Evolutionary conservation across 2,797 vertebrate species (phyloP), one percentile per base, ranked within the genome.

Genomic region (Karalla daura): DNA sequence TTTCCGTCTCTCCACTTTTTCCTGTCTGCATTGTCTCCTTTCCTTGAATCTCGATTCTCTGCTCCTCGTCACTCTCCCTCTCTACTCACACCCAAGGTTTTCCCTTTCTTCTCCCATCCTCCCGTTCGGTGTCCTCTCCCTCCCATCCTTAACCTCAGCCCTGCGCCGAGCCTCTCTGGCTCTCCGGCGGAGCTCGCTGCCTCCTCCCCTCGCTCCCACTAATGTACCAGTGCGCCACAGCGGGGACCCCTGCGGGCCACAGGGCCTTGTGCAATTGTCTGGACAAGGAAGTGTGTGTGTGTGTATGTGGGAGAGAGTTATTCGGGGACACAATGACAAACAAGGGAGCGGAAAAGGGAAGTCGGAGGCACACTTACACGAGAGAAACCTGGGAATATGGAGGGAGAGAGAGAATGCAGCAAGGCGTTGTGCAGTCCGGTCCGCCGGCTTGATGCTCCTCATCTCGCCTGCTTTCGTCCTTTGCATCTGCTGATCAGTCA

Each of bases 361-460:
- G n/a, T n/a, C n/a, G n/a, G n/a, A n/a, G n/a, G n/a, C n/a, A n/a
- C n/a, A n/a, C n/a, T n/a, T n/a, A n/a, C n/a, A n/a, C n/a, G n/a
- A n/a, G n/a, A n/a, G n/a, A n/a, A n/a, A n/a, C n/a, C n/a, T n/a
- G n/a, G n/a, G n/a, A 30, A 7, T 30, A 69, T 52, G 43, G 18
- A 7, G 35, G 33, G 10, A 40, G 49, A 20, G 3, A 59, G 55
- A 75, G 27, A 44, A 74, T 54, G 20, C n/a, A 40, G 8, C 37
- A 18, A 17, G 36, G 6, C 12, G 13, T 5, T 36, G 2, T 2
- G n/a, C n/a, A 15, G 33, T 36, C 25, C 28, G 35, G 58, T 66
- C n/a, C 20, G n/a, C 41, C 56, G 21, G 50, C 13, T n/a, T 53
- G 24, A 12, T 62, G 46, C 54, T 49, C 47, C 39, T 70, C 44